phyloP scores from a whole-genome alignment of 2,888 invertebrate genomes.

The Acanthosepion lycidas region DNA sequence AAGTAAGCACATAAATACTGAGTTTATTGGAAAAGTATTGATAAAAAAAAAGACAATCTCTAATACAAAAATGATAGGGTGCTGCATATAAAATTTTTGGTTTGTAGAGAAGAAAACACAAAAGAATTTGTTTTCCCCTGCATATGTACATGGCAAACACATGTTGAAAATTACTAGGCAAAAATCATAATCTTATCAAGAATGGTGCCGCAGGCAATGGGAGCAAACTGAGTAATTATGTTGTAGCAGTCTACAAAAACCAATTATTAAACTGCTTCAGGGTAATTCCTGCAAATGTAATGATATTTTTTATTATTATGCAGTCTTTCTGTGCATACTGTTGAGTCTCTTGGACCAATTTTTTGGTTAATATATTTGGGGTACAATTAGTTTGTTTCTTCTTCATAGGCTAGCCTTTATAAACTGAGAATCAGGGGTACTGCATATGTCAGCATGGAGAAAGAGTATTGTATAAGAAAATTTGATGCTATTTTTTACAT shows the following conservation, averaged over 20 bases:
- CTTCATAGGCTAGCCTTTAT: neutral
- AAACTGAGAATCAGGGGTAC: neutral
- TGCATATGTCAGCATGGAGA: neutral
- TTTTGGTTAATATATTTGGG: neutral
- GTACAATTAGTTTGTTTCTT: neutral
- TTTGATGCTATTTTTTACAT: neutral
- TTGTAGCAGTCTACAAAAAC: neutral
- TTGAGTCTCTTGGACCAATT: neutral
- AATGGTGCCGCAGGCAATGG: neutral
- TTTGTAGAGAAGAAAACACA: neutral
- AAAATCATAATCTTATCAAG: neutral
- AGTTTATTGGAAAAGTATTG: no score
- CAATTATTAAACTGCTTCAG: neutral
- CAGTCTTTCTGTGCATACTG: neutral
- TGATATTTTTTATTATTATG: neutral
- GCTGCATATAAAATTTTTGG: neutral
- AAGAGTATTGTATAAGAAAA: neutral
- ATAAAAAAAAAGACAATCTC: no score
- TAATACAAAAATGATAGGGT: no score
- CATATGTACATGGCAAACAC: neutral
- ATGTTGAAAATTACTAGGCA: neutral
- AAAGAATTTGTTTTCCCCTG: neutral
- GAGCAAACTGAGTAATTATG: neutral
- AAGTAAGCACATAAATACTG: no score
- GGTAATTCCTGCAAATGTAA: slow-evolving; percentile 8